phyloP scores from a whole-genome alignment of 2,113 vertebrate species.

The Thamnophis sirtalis region DNA sequence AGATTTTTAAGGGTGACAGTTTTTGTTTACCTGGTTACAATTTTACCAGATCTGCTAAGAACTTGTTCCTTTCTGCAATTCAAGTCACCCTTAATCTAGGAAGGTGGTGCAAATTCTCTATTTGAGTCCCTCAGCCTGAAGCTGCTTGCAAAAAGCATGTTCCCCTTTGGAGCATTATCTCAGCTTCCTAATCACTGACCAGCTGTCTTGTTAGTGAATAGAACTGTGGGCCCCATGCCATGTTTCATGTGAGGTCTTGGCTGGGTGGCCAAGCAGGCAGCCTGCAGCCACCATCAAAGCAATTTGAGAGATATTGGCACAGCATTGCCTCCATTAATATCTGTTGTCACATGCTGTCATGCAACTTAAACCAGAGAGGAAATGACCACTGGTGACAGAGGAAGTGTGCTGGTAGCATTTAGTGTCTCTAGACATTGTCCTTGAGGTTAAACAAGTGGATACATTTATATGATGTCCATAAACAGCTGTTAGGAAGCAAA shows the following conservation, averaged over 20 bases:
- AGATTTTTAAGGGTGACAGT: background rate
- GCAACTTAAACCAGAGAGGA: conserved; percentile 84
- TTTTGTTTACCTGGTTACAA: conserved; percentile 36
- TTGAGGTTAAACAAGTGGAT: conserved; percentile 76
- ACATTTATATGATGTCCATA: conserved; percentile 73
- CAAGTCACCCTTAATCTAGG: conserved; percentile 25
- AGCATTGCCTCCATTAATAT: conserved; percentile 80
- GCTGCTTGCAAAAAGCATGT: conserved; percentile 69
- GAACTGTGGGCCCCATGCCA: conserved; percentile 86
- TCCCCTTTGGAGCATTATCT: conserved; percentile 81
- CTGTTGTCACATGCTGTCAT: conserved; percentile 84
- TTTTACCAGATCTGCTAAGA: conserved; percentile 33
- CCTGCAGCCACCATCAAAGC: conserved; percentile 77
- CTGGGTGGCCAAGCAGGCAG: conserved; percentile 80
- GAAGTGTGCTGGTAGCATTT: conserved; percentile 70
- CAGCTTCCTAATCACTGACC: conserved; percentile 92
- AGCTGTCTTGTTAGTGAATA: conserved; percentile 94
- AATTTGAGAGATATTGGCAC: conserved; percentile 79
- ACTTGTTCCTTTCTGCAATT: background rate
- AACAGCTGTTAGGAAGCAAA: conserved; percentile 78
- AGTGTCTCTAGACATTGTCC: conserved; percentile 74
- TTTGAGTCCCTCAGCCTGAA: conserved; percentile 54
- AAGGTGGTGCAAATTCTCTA: conserved; percentile 41
- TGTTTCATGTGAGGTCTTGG: conserved; percentile 98
- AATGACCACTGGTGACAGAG: conserved; percentile 73